phyloP scores from a whole-genome alignment of 1,140 invertebrate genomes.

The Lanistes nyassanus region DNA sequence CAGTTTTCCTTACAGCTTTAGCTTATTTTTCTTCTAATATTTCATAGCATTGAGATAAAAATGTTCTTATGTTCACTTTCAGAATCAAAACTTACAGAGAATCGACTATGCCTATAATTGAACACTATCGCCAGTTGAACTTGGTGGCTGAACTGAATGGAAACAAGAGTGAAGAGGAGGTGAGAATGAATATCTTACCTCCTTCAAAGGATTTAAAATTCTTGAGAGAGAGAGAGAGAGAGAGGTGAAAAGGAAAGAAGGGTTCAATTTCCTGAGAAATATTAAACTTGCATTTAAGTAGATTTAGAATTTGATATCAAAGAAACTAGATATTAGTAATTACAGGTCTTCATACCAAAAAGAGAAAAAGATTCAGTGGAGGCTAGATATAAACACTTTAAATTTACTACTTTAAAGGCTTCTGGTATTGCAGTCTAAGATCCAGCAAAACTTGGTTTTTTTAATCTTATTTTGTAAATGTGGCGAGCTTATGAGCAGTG shows the following conservation, averaged over 20 bases:
- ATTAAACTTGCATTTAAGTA: neutral
- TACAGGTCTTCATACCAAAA: too few relatives aligned
- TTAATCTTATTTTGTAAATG: too few relatives aligned
- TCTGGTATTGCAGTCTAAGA: too few relatives aligned
- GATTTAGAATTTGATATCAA: constrained; percentile 8
- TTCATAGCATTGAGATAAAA: too few relatives aligned
- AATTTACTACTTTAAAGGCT: too few relatives aligned
- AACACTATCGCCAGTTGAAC: constrained; percentile 80
- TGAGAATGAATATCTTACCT: constrained; percentile 62
- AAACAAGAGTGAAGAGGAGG: constrained; percentile 75
- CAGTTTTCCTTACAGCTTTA: neutral
- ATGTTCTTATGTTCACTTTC: too few relatives aligned
- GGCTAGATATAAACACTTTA: too few relatives aligned
- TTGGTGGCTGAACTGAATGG: constrained; percentile 85
- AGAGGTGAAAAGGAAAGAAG: neutral
- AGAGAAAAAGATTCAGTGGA: too few relatives aligned
- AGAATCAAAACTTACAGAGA: constrained; percentile 87
- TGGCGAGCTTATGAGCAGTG: too few relatives aligned
- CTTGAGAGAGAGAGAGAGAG: neutral
- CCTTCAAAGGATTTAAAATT: neutral
- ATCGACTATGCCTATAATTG: constrained; percentile 93
- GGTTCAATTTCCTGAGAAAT: neutral
- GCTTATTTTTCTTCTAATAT: neutral
- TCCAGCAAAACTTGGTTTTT: too few relatives aligned
- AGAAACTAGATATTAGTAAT: neutral